Conservation (phyloP, 2,797 vertebrate genomes). For the Poecile montanus region DNA sequence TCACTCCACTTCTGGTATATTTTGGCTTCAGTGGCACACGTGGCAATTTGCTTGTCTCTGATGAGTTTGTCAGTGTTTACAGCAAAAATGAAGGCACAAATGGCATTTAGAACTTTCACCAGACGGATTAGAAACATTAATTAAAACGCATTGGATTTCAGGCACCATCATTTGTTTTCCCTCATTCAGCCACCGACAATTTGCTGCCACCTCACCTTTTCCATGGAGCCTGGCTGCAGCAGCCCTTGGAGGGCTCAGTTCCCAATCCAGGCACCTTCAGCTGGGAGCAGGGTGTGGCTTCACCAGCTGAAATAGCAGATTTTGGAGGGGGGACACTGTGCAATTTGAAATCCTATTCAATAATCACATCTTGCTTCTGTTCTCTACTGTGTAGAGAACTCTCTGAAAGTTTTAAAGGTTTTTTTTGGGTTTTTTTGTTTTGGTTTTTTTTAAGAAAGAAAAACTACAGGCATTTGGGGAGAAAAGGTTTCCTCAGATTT, state of each 20-base stretch:
- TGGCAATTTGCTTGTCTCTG: background rate
- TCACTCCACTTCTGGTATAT: background rate
- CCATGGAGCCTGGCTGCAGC: background rate
- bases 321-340: background rate
- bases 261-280: background rate
- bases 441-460: background rate
- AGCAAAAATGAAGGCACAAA: background rate
- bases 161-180: background rate
- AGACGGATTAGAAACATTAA: background rate
- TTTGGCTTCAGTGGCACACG: background rate
- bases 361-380: background rate
- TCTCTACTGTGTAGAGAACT: background rate
- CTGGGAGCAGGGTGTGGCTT: background rate
- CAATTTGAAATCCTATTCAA: background rate
- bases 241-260: background rate
- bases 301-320: background rate
- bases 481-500: background rate
- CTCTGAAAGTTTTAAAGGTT: background rate
- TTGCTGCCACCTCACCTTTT: background rate
- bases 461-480: background rate
- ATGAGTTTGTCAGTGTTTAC: background rate
- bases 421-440: no score
- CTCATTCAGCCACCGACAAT: background rate
- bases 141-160: constrained; percentile 26
- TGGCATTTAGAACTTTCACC: constrained; percentile 4